These are phyloP conservation scores for Phrynosoma platyrhinos DNA, from an alignment of 2,113 vertebrate species.

Conservation along the genomic window DNA sequence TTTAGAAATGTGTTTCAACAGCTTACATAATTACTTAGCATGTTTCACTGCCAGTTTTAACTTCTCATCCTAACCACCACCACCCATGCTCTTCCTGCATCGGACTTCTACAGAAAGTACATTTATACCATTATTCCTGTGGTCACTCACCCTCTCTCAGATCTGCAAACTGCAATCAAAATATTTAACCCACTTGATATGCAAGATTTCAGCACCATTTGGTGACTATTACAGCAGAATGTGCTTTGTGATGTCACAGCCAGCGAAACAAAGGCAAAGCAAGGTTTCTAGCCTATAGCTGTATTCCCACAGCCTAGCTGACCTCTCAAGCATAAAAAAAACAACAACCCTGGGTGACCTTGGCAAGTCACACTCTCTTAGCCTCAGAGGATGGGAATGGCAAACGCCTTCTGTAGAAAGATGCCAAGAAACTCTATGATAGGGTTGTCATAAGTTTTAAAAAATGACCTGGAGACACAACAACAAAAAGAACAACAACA, in stretches of 20 bases:
- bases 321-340: too few relatives aligned
- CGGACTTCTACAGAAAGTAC: background rate
- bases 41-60: background rate
- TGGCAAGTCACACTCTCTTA: too few relatives aligned
- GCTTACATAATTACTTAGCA: background rate
- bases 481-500: background rate
- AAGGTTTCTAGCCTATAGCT: background rate
- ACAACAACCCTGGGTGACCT: too few relatives aligned
- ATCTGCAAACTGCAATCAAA: constrained; percentile 27
- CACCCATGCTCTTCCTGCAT: background rate
- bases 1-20: background rate
- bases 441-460: too few relatives aligned
- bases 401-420: too few relatives aligned
- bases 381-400: too few relatives aligned
- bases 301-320: too few relatives aligned
- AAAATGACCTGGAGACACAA: too few relatives aligned
- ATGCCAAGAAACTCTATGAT: too few relatives aligned
- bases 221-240: constrained; percentile 68
- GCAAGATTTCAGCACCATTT: constrained; percentile 50
- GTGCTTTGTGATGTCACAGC: constrained; percentile 65
- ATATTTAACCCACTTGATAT: constrained; percentile 15
- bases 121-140: background rate
- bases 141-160: constrained; percentile 26
- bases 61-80: background rate
- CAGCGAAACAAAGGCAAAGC: constrained; percentile 17